A percentile compares a stretch with the other conserved stretches of the same genome.
phyloP scores from a whole-genome alignment of 1,140 invertebrate genomes.

The Melanaphis sacchari region DNA sequence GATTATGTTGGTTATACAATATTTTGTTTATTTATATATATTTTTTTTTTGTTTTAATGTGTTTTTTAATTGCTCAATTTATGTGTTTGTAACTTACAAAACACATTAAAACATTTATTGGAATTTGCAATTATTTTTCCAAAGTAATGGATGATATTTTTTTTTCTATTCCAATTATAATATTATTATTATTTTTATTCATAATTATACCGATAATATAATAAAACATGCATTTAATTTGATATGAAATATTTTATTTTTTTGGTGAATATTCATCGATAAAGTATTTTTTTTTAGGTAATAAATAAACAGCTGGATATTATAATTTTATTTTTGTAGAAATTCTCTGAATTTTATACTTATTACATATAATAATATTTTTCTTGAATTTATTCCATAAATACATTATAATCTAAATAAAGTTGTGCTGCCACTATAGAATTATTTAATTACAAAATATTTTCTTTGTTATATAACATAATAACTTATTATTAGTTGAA shows the following conservation, averaged over 20 bases:
- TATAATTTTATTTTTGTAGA: too few species aligned
- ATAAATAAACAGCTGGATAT: too few species aligned
- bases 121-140: neutral
- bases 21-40: conserved; percentile 22
- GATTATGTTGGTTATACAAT: conserved; percentile 30
- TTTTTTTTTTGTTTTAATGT: neutral
- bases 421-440: neutral
- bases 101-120: conserved; percentile 8
- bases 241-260: neutral
- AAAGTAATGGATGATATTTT: neutral
- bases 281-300: too few species aligned
- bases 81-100: neutral
- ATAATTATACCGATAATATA: neutral
- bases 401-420: neutral
- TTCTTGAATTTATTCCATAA: neutral
- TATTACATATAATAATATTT: neutral
- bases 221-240: neutral
- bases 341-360: neutral
- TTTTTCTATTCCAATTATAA: neutral
- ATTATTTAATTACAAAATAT: neutral
- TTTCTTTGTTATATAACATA: neutral
- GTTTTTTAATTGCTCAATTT: neutral
- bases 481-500: neutral
- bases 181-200: neutral
- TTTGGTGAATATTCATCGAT: neutral